A percentile compares a stretch with the other conserved stretches of the same genome.
phyloP scores from a whole-genome alignment of 2,888 invertebrate genomes.

The Ochropleura plecta region DNA sequence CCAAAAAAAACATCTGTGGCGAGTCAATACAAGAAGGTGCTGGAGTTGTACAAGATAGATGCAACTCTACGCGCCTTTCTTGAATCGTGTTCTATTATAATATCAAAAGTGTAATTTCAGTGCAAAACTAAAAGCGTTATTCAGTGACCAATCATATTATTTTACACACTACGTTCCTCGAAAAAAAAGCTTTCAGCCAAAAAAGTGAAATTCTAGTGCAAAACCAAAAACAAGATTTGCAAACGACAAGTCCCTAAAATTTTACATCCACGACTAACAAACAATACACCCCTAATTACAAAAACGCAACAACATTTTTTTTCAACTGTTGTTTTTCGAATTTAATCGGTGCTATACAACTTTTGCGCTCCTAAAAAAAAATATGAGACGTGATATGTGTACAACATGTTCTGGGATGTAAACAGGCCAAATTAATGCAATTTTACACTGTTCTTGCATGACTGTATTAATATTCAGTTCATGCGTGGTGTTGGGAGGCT shows the following conservation, averaged over 20 bases:
- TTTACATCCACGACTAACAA: background rate
- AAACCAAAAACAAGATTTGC: background rate
- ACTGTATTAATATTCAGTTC: conserved; percentile 64
- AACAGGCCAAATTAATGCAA: conserved; percentile 67
- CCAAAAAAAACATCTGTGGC: background rate
- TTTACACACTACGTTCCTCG: background rate
- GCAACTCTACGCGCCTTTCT: too few species aligned
- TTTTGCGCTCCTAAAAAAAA: conserved; percentile 21
- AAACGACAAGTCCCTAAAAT: background rate
- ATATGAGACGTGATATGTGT: conserved; percentile 22
- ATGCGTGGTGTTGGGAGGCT: conserved; percentile 52
- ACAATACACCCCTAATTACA: background rate
- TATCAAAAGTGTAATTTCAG: too few species aligned
- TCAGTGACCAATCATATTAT: background rate
- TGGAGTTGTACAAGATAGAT: too few species aligned
- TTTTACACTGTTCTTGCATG: conserved; percentile 62
- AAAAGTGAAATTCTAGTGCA: background rate
- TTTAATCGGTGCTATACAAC: conserved; percentile 22
- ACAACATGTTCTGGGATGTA: conserved; percentile 27
- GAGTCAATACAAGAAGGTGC: too few species aligned
- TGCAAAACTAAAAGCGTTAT: background rate
- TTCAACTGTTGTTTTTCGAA: background rate
- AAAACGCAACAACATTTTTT: background rate
- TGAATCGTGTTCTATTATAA: too few species aligned
- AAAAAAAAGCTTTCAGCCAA: background rate